These are phyloP conservation scores for Gymnorhina tibicen DNA, from an alignment of 2,113 vertebrate genomes.

Conservation along the genomic window DNA sequence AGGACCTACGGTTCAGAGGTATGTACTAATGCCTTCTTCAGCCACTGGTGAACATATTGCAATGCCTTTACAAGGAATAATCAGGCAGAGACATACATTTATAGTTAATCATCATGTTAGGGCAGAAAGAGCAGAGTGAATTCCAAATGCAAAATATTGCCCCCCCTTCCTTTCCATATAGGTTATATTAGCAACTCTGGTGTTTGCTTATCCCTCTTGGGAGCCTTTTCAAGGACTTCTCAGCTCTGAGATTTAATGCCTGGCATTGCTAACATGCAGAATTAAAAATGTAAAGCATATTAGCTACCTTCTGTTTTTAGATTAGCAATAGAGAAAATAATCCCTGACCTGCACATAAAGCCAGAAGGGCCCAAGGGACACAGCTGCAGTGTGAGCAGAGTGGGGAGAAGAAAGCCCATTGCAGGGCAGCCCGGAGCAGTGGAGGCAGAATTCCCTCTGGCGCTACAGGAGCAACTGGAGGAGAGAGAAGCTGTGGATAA, in stretches of 20 bases:
- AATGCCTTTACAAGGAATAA: not conserved
- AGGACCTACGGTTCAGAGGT: not conserved
- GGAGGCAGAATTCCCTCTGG: not conserved
- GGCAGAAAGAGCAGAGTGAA: not conserved
- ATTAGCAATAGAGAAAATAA: not conserved
- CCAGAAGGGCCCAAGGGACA: not conserved
- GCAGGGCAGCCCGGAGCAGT: rapidly evolving
- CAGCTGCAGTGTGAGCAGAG: not conserved
- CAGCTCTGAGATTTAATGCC: not conserved
- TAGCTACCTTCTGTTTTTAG: not conserved
- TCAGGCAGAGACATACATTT: not conserved
- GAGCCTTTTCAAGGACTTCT: not conserved
- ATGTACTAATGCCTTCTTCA: not conserved
- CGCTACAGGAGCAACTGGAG: not conserved
- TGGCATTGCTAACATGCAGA: not conserved
- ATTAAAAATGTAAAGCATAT: not conserved
- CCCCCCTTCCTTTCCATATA: not conserved
- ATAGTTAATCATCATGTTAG: not conserved
- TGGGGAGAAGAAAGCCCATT: not conserved
- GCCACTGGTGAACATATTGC: not conserved
- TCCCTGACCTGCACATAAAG: not conserved
- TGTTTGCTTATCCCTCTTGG: not conserved
- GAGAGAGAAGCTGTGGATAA: not conserved
- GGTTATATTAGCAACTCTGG: not conserved
- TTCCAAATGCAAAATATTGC: not conserved